Conservation (phyloP, 2,888 invertebrate genomes). For the Melieria crassipennis region DNA sequence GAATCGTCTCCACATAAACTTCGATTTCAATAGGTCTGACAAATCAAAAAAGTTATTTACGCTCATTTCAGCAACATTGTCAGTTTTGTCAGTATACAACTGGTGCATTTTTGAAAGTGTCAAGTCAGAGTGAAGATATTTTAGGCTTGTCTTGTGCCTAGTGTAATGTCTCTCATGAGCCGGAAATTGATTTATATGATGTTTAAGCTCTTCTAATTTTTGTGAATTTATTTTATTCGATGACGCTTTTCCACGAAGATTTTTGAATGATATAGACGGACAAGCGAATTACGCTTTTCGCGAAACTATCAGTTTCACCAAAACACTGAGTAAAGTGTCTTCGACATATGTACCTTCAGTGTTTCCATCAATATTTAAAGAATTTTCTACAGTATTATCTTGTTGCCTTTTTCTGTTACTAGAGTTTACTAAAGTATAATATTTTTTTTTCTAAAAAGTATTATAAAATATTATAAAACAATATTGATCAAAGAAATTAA, state of each 20-base stretch:
- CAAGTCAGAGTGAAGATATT: too few relatives aligned
- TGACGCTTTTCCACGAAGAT: not conserved
- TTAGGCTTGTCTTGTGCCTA: constrained; percentile 28
- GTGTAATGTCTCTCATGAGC: constrained; percentile 11
- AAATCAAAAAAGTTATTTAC: too few relatives aligned
- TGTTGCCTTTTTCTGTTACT: too few relatives aligned
- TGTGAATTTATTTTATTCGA: constrained; percentile 19
- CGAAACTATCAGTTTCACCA: constrained; percentile 34
- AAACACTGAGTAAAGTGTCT: constrained; percentile 36
- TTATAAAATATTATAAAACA: too few relatives aligned
- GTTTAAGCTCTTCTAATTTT: constrained; percentile 20
- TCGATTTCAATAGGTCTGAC: too few relatives aligned
- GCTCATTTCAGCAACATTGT: too few relatives aligned
- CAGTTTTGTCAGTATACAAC: constrained; percentile 19
- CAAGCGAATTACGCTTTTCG: constrained; percentile 21
- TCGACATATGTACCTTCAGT: constrained; percentile 35
- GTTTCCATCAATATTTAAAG: constrained; percentile 25
- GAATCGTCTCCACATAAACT: too few relatives aligned
- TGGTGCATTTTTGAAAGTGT: constrained; percentile 35
- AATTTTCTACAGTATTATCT: too few relatives aligned
- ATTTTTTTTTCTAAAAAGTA: too few relatives aligned
- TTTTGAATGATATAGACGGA: too few relatives aligned
- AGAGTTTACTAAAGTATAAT: too few relatives aligned
- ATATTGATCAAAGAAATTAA: too few relatives aligned
- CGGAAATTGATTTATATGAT: constrained; percentile 30